phyloP scores from a whole-genome alignment of 2,888 invertebrate genomes.

The Drosophila kuntzei region DNA sequence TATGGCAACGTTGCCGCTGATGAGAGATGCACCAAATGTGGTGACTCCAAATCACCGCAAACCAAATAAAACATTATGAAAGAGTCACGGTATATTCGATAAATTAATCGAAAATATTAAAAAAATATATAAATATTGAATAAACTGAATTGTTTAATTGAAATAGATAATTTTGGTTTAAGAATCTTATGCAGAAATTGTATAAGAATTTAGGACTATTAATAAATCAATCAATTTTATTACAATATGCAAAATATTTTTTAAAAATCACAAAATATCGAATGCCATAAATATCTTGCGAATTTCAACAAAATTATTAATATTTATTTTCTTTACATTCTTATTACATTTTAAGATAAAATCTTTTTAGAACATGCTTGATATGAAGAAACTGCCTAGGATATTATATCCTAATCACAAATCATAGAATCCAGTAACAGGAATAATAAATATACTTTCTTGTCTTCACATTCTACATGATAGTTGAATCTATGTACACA shows the following conservation, averaged over 20 bases:
- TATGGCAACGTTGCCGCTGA: constrained; percentile 39
- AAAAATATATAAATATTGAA: not conserved
- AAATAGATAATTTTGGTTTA: not conserved
- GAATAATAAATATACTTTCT: not conserved
- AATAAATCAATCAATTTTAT: too few relatives aligned
- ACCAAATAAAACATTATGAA: constrained; percentile 1
- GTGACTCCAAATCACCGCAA: constrained; percentile 36
- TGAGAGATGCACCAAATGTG: constrained; percentile 43
- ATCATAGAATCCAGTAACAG: too few relatives aligned
- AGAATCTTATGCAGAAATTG: not conserved
- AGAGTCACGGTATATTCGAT: constrained; percentile 14
- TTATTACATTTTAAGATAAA: too few relatives aligned
- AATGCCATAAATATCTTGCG: too few relatives aligned
- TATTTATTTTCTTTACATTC: too few relatives aligned
- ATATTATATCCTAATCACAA: too few relatives aligned
- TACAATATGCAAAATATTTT: too few relatives aligned
- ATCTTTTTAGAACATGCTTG: too few relatives aligned
- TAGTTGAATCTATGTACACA: not conserved
- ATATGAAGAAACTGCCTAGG: too few relatives aligned
- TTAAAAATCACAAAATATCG: too few relatives aligned
- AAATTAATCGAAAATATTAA: not conserved
- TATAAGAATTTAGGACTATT: too few relatives aligned
- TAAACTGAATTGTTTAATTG: not conserved
- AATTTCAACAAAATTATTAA: too few relatives aligned
- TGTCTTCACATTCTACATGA: not conserved